A percentile compares a stretch with the other conserved stretches of the same genome.
phyloP scores from a whole-genome alignment of 2,113 vertebrate genomes.

The Scartelaos histophorus region DNA sequence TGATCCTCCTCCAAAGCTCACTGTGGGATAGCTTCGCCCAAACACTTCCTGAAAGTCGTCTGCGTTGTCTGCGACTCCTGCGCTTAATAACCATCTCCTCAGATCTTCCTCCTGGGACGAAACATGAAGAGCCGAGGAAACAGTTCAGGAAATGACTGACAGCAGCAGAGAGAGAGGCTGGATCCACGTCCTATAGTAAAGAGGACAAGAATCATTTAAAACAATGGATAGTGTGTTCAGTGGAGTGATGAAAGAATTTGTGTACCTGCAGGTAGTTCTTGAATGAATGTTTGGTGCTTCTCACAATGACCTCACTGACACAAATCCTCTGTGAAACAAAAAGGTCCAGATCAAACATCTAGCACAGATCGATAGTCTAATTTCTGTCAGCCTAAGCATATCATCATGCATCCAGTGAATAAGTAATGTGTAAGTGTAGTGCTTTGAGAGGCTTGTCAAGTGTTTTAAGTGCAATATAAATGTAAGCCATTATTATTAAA shows the following conservation, averaged over 20 bases:
- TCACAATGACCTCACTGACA: constrained; percentile 88
- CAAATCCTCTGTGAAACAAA: constrained; percentile 83
- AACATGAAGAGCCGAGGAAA: constrained; percentile 86
- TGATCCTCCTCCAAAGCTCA: constrained; percentile 89
- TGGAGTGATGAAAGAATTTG: background rate
- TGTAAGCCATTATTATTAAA: background rate
- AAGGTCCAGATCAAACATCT: background rate
- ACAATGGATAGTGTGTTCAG: background rate
- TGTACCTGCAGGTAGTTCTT: constrained; percentile 90
- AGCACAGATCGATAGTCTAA: background rate
- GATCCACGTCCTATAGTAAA: constrained; percentile 84
- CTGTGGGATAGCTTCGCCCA: constrained; percentile 88
- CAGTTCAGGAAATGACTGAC: constrained; percentile 98
- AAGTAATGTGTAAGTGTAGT: background rate
- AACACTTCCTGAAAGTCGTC: constrained; percentile 73
- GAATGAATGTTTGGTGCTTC: constrained; percentile 95
- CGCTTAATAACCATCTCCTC: constrained; percentile 89
- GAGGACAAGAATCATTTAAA: background rate
- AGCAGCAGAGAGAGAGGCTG: constrained; percentile 89
- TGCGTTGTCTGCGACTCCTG: constrained; percentile 85
- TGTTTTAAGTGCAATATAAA: background rate
- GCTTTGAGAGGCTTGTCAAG: background rate
- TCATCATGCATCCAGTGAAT: background rate
- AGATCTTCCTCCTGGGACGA: constrained; percentile 82
- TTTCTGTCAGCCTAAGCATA: background rate